These are phyloP conservation scores for Piscicola geometra DNA, from an alignment of 2,888 invertebrate genomes.

Conservation along the genomic window DNA sequence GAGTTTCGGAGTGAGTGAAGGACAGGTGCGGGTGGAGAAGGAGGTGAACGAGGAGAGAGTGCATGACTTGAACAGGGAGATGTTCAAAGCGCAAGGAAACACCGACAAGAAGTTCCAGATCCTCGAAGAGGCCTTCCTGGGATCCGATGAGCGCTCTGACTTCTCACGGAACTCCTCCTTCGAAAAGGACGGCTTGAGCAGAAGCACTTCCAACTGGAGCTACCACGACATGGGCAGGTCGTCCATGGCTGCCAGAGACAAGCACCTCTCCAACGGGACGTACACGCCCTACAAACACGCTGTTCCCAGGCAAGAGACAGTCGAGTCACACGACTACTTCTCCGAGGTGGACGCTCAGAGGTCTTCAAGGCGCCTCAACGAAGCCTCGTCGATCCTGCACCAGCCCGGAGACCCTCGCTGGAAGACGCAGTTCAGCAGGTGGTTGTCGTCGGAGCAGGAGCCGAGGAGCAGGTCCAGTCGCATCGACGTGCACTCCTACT, in stretches of 20 bases:
- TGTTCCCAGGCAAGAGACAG: neutral
- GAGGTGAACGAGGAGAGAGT: slow-evolving; percentile 33
- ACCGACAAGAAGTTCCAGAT: slow-evolving; percentile 1
- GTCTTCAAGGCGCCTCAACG: neutral
- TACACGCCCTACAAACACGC: neutral
- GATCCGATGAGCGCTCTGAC: neutral
- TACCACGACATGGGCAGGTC: neutral
- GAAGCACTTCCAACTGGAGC: neutral
- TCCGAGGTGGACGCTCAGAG: neutral
- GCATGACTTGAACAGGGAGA: slow-evolving; percentile 5
- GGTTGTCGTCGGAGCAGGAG: neutral
- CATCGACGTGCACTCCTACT: slow-evolving; percentile 21
- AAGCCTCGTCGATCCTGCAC: neutral
- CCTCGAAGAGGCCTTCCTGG: neutral
- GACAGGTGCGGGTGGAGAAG: slow-evolving; percentile 34
- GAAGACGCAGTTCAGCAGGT: slow-evolving; percentile 15
- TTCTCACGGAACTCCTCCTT: no score
- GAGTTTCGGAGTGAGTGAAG: slow-evolving; percentile 31
- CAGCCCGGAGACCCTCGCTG: neutral
- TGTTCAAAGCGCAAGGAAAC: neutral
- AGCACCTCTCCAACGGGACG: neutral
- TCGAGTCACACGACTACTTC: neutral
- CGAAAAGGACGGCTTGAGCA: neutral
- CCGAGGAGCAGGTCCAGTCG: neutral
- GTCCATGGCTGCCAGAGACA: neutral